phyloP scores from a whole-genome alignment of 2,113 vertebrate species.

The Oophaga pumilio region DNA sequence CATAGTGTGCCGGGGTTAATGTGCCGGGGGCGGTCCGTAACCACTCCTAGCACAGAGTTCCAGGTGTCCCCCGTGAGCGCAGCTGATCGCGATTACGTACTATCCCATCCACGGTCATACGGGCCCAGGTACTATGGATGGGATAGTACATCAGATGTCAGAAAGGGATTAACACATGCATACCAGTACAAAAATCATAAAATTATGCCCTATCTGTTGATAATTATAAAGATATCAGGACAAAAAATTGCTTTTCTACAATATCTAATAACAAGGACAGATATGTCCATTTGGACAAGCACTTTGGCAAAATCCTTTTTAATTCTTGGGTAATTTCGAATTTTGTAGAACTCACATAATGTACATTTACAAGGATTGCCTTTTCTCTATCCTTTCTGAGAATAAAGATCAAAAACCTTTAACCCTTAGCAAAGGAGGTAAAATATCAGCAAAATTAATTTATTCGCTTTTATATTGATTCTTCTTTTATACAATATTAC shows the following conservation, averaged over 20 bases:
- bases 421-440: background rate
- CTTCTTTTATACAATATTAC: constrained; percentile 31
- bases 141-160: too few species aligned
- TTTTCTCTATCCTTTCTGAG: constrained; percentile 2
- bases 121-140: too few species aligned
- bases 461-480: constrained; percentile 45
- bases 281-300: background rate
- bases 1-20: too few species aligned
- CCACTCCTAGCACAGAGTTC: too few species aligned
- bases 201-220: background rate
- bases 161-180: too few species aligned
- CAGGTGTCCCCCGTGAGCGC: too few species aligned
- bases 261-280: background rate
- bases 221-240: background rate
- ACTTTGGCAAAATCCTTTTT: background rate
- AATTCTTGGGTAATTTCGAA: background rate
- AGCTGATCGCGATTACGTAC: too few species aligned
- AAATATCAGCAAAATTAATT: constrained; percentile 30
- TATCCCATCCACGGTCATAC: too few species aligned
- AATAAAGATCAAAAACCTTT: constrained; percentile 30
- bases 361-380: background rate
- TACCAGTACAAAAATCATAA: too few species aligned
- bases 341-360: background rate
- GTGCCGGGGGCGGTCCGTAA: too few species aligned
- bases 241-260: background rate